phyloP scores from a whole-genome alignment of 2,888 invertebrate species.

The Heliconius ethilla region DNA sequence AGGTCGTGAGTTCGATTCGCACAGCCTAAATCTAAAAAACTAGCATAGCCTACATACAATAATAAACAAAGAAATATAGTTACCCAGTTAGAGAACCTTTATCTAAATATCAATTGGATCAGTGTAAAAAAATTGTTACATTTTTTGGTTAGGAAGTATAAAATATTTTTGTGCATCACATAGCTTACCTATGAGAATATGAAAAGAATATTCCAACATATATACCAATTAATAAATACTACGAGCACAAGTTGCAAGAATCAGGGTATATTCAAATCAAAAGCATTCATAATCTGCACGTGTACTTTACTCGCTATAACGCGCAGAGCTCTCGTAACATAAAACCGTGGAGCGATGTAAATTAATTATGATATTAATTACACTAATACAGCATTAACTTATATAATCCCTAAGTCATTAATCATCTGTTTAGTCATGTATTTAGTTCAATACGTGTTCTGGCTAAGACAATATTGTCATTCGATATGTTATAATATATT shows the following conservation, averaged over 20 bases:
- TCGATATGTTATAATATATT: constrained; percentile 45
- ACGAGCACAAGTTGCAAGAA: neutral
- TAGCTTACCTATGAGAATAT: neutral
- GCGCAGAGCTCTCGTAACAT: constrained; percentile 15
- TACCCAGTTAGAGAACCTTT: neutral
- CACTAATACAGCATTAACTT: constrained; percentile 39
- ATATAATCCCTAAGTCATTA: constrained; percentile 46
- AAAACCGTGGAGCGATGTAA: constrained; percentile 36
- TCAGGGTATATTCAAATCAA: neutral
- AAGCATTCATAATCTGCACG: neutral
- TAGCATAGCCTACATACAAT: neutral
- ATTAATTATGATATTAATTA: constrained; percentile 42
- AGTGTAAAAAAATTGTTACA: neutral
- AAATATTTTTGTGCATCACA: neutral
- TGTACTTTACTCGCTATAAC: constrained; percentile 7
- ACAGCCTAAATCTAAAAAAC: too few relatives aligned
- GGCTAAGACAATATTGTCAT: constrained; percentile 49
- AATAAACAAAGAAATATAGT: neutral
- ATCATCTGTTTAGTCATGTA: constrained; percentile 49
- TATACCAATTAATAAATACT: neutral
- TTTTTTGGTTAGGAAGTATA: neutral
- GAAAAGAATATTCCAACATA: neutral
- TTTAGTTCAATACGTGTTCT: constrained; percentile 47
- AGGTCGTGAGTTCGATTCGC: too few relatives aligned
- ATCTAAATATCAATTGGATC: neutral